Evolutionary conservation across 2,797 vertebrate genomes (phyloP).

Genomic region (Apodemus agrarius): DNA sequence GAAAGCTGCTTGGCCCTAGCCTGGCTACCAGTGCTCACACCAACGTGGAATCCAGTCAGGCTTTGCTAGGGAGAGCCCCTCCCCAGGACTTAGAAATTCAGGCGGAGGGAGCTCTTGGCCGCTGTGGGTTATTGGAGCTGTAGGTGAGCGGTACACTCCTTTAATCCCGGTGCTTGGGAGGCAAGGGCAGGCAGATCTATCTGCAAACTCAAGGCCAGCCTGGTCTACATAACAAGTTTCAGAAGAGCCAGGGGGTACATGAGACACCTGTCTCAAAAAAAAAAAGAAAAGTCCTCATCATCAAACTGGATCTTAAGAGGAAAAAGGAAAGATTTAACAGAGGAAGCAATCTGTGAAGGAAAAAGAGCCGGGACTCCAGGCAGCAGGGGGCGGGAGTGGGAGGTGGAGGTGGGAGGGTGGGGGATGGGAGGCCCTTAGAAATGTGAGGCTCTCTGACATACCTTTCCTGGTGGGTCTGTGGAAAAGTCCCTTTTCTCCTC

Average conservation of each 20-base stretch:
- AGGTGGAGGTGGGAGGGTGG: too few species aligned
- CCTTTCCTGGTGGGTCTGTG: neutral
- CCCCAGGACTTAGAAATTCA: neutral
- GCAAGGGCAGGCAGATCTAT: neutral
- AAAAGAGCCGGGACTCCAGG: neutral
- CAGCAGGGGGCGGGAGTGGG: too few species aligned
- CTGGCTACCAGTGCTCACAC: neutral
- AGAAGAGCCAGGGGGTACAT: neutral
- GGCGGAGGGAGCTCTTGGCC: neutral
- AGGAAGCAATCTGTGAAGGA: neutral
- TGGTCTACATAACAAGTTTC: neutral
- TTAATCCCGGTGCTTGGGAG: neutral
- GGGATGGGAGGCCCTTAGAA: too few species aligned
- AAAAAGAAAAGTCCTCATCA: neutral
- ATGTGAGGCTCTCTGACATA: neutral
- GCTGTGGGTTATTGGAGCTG: neutral
- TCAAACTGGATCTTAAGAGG: neutral
- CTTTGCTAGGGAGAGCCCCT: neutral
- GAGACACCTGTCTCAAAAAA: neutral
- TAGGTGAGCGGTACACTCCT: neutral
- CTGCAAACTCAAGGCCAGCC: neutral
- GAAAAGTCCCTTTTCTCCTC: neutral
- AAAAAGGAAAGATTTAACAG: conserved; percentile 5
- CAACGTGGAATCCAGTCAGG: neutral
- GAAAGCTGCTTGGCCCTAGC: neutral